Evolutionary conservation across 1,140 invertebrate species (phyloP), one percentile per base, ranked within the genome.

Genomic region (Macrobrachium nipponense): DNA sequence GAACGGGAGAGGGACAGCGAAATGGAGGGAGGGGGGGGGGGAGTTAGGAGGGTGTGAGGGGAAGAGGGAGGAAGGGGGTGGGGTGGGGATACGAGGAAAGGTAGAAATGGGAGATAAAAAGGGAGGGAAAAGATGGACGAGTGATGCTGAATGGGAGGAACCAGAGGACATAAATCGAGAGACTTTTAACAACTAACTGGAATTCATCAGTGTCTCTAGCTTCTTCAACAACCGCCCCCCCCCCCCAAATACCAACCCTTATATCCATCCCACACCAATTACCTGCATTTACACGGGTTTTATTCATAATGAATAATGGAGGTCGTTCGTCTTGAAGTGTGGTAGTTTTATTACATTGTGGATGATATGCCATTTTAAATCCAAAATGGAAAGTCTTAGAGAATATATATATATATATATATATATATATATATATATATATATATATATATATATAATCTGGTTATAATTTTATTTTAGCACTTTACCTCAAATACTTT

Each of bases 21-120:
- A 23, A 80, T 12, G 51, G 20, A 43, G 36, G 51, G 61, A 43
- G 43, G 59, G 66, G 6, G 64, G 36, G 51, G 61, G n/a, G 43
- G 59, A 51, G 6, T 43, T 18, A 44, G 11, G 27, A 70, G 64
- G 58, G 27, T 18, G 14, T 12, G 27, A 36, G 27, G 44, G 5
- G 12, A 18, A 4, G 36, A 17, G 11, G 27, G 64, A 0, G 7
- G 64, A 0, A 64, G 70, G 5, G 20, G 20, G 5, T 2, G 15
- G 20, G 20, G 61, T 1, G 61, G 20, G 20, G 20, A 5, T 17
- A 20, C 5, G 20, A 64, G 61, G 61, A 64, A 17, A 64, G 20
- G 61, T 15, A 64, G 61, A 64, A 64, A 64, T 20, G 64, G 18
- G n/a, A 70, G 66, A 70, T 23, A 70, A 36, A 70, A 36, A 70